Evolutionary conservation across 2,888 invertebrate genomes (phyloP).

Genomic region (Agelastica alni): DNA sequence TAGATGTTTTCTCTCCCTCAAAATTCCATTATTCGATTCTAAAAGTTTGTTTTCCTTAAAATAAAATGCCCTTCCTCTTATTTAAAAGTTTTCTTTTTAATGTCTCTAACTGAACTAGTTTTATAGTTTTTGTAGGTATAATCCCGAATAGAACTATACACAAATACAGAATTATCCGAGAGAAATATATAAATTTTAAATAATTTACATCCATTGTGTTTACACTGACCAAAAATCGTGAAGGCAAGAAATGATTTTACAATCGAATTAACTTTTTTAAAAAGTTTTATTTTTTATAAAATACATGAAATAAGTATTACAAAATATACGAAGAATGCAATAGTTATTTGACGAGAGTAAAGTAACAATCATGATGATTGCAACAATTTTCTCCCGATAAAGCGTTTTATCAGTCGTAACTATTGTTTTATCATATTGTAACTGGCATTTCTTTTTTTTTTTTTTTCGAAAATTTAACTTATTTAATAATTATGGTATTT

Average conservation of each 20-base stretch:
- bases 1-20: slow-evolving; percentile 19
- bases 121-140: slow-evolving; percentile 5
- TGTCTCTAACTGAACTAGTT: slow-evolving; percentile 8
- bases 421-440: too few relatives aligned
- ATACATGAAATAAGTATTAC: too few relatives aligned
- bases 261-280: too few relatives aligned
- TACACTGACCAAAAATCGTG: slow-evolving; percentile 13
- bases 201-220: slow-evolving; percentile 14
- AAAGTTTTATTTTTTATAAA: too few relatives aligned
- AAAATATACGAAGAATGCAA: too few relatives aligned
- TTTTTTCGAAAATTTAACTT: slow-evolving; percentile 7
- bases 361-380: too few relatives aligned
- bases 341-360: too few relatives aligned
- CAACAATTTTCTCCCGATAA: too few relatives aligned
- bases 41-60: slow-evolving; percentile 17
- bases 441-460: too few relatives aligned
- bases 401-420: too few relatives aligned
- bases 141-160: slow-evolving; percentile 9
- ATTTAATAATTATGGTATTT: slow-evolving; percentile 19
- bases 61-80: slow-evolving; percentile 7
- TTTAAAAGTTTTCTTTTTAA: slow-evolving; percentile 9
- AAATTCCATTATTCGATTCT: not conserved
- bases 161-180: not conserved
- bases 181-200: slow-evolving; percentile 9
- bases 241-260: too few relatives aligned